Conservation (phyloP, 2,888 invertebrate species). For the Apantesis nais region DNA sequence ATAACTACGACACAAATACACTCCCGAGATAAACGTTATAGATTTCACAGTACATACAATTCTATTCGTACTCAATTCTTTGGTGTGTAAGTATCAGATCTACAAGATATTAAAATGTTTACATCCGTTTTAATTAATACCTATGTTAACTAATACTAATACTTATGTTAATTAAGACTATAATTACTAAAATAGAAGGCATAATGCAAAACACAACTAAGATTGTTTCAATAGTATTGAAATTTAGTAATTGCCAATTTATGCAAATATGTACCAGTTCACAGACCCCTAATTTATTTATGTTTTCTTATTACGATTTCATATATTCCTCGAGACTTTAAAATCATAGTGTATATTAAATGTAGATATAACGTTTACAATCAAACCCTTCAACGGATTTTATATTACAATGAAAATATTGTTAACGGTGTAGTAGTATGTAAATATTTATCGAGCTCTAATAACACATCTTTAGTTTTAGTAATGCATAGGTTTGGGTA, state of each 20-base stretch:
- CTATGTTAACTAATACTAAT: background rate
- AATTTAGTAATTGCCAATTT: background rate
- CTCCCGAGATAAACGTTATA: background rate
- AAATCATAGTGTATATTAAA: too few relatives aligned
- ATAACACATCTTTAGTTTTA: background rate
- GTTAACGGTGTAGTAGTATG: background rate
- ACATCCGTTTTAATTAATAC: background rate
- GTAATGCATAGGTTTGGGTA: constrained; percentile 23
- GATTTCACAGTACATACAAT: background rate
- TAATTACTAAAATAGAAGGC: background rate
- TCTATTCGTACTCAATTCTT: background rate
- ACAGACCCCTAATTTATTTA: background rate
- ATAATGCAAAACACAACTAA: background rate
- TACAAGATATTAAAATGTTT: background rate
- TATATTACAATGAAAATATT: background rate
- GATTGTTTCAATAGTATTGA: too few relatives aligned
- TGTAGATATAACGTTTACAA: background rate
- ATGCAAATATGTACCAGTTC: background rate
- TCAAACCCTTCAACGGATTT: background rate
- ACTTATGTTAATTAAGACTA: background rate
- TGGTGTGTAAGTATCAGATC: background rate
- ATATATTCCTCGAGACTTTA: too few relatives aligned
- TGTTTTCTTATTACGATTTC: background rate
- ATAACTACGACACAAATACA: background rate
- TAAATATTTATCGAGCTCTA: background rate